Percentiles rank a stretch among this genome's conserved stretches.
Conservation (phyloP, 1,140 invertebrate species). For the Sinella curviseta region DNA sequence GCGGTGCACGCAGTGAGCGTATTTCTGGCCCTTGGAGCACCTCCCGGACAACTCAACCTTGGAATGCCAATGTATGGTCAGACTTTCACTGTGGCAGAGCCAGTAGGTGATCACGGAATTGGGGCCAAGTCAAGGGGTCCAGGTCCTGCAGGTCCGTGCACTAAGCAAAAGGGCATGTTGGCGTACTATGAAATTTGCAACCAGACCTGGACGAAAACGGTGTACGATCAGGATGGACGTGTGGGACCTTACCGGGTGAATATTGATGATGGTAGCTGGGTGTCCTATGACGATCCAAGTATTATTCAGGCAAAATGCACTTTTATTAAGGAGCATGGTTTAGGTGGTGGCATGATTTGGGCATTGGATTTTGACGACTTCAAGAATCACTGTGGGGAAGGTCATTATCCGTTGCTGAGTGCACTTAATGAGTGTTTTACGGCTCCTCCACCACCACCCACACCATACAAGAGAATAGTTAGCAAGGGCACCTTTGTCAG, state of each 20-base stretch:
- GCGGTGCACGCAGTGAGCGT: conserved; percentile 75
- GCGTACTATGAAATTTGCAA: conserved; percentile 20
- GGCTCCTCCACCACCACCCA: not conserved
- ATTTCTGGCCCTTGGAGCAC: conserved; percentile 62
- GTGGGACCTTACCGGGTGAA: conserved; percentile 53
- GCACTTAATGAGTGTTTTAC: conserved; percentile 43
- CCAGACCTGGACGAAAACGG: conserved; percentile 49
- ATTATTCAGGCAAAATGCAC: conserved; percentile 53
- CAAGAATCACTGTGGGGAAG: conserved; percentile 38
- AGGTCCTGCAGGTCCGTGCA: conserved; percentile 53
- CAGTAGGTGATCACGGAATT: conserved; percentile 48
- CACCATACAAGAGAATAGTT: too few relatives aligned
- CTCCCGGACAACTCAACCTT: conserved; percentile 53
- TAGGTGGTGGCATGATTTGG: conserved; percentile 4
- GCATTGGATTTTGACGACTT: conserved; percentile 40
- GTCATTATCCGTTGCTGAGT: conserved; percentile 50
- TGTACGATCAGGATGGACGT: conserved; percentile 49
- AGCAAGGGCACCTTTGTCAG: not conserved
- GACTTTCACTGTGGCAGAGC: conserved; percentile 52
- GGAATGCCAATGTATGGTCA: conserved; percentile 57
- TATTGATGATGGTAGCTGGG: conserved; percentile 57
- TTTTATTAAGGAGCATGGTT: conserved; percentile 31
- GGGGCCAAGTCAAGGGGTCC: conserved; percentile 49
- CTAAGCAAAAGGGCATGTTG: conserved; percentile 49
- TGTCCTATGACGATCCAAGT: conserved; percentile 56